phyloP scores from a whole-genome alignment of 2,888 invertebrate species.

The Abscondita cerata region DNA sequence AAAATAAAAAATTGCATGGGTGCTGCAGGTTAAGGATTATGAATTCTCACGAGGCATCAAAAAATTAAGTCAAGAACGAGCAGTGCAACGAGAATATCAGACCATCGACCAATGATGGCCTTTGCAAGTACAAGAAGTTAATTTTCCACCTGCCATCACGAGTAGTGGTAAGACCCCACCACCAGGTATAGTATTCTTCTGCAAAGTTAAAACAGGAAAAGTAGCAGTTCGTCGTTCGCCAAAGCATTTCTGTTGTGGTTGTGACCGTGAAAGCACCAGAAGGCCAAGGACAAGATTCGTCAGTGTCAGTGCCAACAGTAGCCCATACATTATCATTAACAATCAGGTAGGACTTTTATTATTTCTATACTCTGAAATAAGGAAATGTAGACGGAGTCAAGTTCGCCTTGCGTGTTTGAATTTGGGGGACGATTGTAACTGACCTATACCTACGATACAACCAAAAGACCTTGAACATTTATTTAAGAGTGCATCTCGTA shows the following conservation, averaged over 20 bases:
- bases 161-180: slow-evolving; percentile 55
- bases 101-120: slow-evolving; percentile 49
- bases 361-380: too few relatives aligned
- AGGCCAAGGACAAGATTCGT: slow-evolving; percentile 54
- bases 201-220: slow-evolving; percentile 55
- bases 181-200: slow-evolving; percentile 46
- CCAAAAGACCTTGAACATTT: not conserved
- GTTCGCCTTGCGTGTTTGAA: not conserved
- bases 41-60: slow-evolving; percentile 20
- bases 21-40: slow-evolving; percentile 10
- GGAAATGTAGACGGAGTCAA: too few relatives aligned
- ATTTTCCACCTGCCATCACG: slow-evolving; percentile 53
- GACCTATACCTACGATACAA: slow-evolving; percentile 1
- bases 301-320: slow-evolving; percentile 53
- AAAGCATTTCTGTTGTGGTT: slow-evolving; percentile 59
- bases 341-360: slow-evolving; percentile 36
- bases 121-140: slow-evolving; percentile 43
- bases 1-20: slow-evolving; percentile 14
- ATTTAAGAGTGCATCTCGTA: too few relatives aligned
- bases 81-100: slow-evolving; percentile 31
- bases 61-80: slow-evolving; percentile 33
- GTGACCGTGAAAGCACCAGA: slow-evolving; percentile 58
- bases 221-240: slow-evolving; percentile 58
- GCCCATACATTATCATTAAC: slow-evolving; percentile 15
- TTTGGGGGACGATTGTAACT: slow-evolving; percentile 4